Conservation (phyloP, 2,888 invertebrate genomes). For the Listrodromus nycthemerus region DNA sequence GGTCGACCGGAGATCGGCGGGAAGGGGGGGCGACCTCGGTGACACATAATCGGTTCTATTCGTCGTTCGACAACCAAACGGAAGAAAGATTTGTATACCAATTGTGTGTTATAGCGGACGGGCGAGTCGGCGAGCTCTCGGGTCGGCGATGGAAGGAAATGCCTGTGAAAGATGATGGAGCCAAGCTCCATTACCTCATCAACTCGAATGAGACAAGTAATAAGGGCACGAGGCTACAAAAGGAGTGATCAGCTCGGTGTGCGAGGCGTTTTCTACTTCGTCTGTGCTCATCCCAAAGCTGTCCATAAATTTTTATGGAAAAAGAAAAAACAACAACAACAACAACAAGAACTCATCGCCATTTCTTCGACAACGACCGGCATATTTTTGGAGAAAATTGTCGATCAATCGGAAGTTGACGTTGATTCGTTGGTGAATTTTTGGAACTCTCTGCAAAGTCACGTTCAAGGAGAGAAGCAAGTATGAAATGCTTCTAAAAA, state of each 20-base stretch:
- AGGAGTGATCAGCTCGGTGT: conserved; percentile 66
- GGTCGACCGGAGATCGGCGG: conserved; percentile 37
- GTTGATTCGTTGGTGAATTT: too few relatives aligned
- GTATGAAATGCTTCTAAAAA: too few relatives aligned
- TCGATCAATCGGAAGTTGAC: too few relatives aligned
- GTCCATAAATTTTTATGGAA: background rate
- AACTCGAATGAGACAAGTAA: conserved; percentile 80
- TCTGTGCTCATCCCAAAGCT: conserved; percentile 29
- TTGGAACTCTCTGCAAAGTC: too few relatives aligned
- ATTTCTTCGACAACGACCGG: too few relatives aligned
- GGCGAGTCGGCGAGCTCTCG: conserved; percentile 34
- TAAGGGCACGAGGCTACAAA: conserved; percentile 78
- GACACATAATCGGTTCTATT: conserved; percentile 14
- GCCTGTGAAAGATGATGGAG: conserved; percentile 78
- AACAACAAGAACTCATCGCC: too few relatives aligned
- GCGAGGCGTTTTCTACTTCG: background rate
- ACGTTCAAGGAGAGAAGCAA: too few relatives aligned
- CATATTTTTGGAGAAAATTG: too few relatives aligned
- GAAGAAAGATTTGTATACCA: conserved; percentile 66
- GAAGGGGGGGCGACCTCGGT: background rate
- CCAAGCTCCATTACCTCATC: conserved; percentile 79
- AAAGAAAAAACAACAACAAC: background rate
- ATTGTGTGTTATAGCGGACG: conserved; percentile 56
- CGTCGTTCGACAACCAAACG: conserved; percentile 38
- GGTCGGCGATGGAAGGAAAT: conserved; percentile 74